Conservation (phyloP, 2,113 vertebrate genomes). For the Catharus bicknelli region DNA sequence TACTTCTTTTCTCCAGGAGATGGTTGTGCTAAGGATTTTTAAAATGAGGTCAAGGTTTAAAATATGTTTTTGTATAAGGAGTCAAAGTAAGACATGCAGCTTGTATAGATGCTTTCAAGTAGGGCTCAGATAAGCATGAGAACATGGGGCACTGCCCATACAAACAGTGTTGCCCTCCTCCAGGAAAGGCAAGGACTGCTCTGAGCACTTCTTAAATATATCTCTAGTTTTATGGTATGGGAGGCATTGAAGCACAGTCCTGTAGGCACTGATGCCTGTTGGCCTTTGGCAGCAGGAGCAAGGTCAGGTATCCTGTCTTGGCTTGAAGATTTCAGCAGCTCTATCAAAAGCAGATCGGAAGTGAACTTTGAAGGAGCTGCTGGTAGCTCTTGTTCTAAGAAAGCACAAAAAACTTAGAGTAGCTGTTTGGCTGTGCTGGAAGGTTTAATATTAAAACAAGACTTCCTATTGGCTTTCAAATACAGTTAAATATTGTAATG, state of each 20-base stretch:
- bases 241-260: neutral
- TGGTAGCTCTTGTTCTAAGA: neutral
- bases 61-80: neutral
- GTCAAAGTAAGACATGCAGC: neutral
- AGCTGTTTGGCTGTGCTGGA: neutral
- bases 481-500: slow-evolving; percentile 64
- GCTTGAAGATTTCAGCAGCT: neutral
- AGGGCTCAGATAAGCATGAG: neutral
- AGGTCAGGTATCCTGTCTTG: neutral
- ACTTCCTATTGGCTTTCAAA: slow-evolving; percentile 19
- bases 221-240: neutral
- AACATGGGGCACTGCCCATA: neutral
- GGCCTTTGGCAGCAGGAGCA: neutral
- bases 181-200: neutral
- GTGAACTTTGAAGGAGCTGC: neutral
- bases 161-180: neutral
- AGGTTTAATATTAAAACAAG: slow-evolving; percentile 66
- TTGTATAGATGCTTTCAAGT: neutral
- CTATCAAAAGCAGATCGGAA: neutral
- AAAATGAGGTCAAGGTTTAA: neutral
- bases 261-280: neutral
- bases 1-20: neutral
- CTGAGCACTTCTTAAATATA: neutral
- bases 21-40: neutral
- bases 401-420: neutral